Evolutionary conservation across 2,113 vertebrate species (phyloP).

Genomic region (Cnemophilus loriae): DNA sequence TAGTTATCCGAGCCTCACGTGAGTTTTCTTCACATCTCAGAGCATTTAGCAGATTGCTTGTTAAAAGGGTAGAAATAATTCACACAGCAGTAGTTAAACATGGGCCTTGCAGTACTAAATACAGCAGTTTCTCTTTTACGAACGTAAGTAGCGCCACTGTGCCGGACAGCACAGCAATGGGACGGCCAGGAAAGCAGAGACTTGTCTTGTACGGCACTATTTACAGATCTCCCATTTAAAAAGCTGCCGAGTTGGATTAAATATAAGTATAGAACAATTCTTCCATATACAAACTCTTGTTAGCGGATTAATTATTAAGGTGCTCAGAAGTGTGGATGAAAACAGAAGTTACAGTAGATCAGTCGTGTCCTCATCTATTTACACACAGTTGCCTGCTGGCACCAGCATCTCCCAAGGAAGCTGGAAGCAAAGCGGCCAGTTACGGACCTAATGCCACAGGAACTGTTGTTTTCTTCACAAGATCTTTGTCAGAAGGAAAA

Average conservation of each 20-base stretch:
- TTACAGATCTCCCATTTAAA: slow-evolving; percentile 44
- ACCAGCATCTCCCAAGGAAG: neutral
- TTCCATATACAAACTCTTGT: slow-evolving; percentile 37
- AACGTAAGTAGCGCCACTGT: neutral
- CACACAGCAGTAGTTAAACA: neutral
- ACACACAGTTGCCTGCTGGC: neutral
- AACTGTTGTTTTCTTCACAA: neutral
- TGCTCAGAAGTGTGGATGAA: slow-evolving; percentile 50
- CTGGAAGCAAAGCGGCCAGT: neutral
- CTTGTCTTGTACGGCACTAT: slow-evolving; percentile 5
- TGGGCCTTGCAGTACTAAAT: neutral
- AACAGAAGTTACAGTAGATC: neutral
- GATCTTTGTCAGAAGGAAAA: neutral
- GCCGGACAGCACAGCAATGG: neutral
- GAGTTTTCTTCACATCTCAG: slow-evolving; percentile 29
- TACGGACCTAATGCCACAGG: fast-evolving
- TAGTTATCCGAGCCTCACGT: neutral
- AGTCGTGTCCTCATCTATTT: neutral
- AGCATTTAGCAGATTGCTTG: neutral
- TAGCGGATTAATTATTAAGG: slow-evolving; percentile 54
- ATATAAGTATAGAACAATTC: slow-evolving; percentile 35
- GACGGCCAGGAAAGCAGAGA: neutral
- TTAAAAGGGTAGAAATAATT: neutral
- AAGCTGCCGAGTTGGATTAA: slow-evolving; percentile 37
- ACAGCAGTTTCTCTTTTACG: slow-evolving; percentile 24